phyloP scores from a whole-genome alignment of 2,797 vertebrate species.

The Spondyliosoma cantharus region DNA sequence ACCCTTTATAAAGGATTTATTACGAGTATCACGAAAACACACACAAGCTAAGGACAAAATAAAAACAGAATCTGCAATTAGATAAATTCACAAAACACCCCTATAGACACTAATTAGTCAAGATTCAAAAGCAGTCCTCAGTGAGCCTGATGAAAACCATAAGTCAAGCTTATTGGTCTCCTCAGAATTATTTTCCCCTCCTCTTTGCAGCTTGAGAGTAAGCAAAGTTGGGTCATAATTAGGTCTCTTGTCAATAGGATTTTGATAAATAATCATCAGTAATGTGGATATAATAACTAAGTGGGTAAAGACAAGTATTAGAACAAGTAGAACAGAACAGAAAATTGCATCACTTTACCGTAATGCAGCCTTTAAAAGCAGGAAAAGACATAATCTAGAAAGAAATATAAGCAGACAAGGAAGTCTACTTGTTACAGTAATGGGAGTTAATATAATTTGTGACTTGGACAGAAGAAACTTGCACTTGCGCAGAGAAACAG shows the following conservation, averaged over 20 bases:
- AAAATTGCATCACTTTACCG: no score
- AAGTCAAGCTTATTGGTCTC: not conserved
- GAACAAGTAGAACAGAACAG: no score
- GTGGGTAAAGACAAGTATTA: no score
- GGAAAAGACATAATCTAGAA: not conserved
- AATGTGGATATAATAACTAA: no score
- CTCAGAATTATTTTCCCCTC: not conserved
- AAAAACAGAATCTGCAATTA: not conserved
- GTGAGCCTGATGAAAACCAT: no score
- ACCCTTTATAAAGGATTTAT: not conserved
- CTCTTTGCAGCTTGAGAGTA: no score
- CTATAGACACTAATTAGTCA: not conserved
- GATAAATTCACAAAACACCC: not conserved
- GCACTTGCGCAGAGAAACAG: constrained; percentile 10
- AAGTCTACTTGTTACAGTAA: constrained; percentile 2
- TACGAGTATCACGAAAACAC: not conserved
- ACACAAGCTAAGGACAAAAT: not conserved
- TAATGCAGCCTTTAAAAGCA: not conserved
- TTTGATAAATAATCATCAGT: no score
- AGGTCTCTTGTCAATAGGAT: no score
- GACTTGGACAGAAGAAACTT: not conserved
- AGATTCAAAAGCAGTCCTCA: no score
- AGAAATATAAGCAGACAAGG: not conserved
- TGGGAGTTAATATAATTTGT: not conserved
- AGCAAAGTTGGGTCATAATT: not conserved